Conservation (phyloP, 64 coral and sea anemone genomes). For the Hydrozoanthus tunicans region DNA sequence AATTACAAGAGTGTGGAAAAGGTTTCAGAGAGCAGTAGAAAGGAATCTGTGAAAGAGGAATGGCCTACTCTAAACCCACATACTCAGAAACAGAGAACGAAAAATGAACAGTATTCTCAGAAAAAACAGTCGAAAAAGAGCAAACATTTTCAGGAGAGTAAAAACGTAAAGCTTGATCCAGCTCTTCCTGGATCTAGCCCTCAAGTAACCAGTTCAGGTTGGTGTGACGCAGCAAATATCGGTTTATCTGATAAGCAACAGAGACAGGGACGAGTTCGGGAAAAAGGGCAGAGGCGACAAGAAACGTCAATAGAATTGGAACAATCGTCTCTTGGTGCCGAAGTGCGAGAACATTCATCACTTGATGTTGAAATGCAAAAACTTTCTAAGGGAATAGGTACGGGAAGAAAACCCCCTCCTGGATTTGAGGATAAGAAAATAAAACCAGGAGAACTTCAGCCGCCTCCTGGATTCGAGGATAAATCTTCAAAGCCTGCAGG, state of each 20-base stretch:
- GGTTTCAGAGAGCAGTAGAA: not conserved
- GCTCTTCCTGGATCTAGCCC: not conserved
- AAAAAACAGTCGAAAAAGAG: not conserved
- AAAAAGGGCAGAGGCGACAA: not conserved
- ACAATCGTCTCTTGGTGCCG: not conserved
- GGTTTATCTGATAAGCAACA: not conserved
- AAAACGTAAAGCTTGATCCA: not conserved
- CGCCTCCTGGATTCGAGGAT: constrained; percentile 18
- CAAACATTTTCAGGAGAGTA: not conserved
- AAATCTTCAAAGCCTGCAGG: not conserved
- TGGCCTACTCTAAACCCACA: not conserved
- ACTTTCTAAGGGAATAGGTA: not conserved
- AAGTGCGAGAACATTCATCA: too few relatives aligned
- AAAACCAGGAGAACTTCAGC: not conserved
- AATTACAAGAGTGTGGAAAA: not conserved
- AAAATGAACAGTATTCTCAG: not conserved
- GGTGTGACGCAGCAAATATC: constrained; percentile 3
- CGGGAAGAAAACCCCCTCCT: not conserved
- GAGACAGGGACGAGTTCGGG: not conserved
- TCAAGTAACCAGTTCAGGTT: not conserved
- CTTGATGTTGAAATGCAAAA: not conserved
- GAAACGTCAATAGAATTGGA: too few relatives aligned
- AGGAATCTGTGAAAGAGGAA: not conserved
- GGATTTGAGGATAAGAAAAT: not conserved
- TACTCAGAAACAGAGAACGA: not conserved